Evolutionary conservation across 2,888 invertebrate genomes (phyloP).

Genomic region (Amphipyra tragopoginis): DNA sequence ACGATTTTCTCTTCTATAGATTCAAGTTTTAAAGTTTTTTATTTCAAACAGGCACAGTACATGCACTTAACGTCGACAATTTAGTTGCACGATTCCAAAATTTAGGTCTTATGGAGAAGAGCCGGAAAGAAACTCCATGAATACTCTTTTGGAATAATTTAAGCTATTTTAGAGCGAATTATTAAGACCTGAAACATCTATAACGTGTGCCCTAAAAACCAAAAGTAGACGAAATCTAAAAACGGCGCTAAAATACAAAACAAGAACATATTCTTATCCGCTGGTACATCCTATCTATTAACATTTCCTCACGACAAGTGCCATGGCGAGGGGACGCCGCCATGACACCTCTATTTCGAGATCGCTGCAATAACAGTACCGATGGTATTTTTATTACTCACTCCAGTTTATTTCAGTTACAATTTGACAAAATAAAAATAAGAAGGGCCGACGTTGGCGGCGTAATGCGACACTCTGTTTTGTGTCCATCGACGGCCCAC

Average conservation of each 20-base stretch:
- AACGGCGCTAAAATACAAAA: conserved; percentile 43
- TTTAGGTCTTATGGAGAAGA: too few relatives aligned
- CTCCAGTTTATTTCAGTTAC: conserved; percentile 89
- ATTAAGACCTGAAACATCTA: not conserved
- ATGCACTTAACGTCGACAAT: too few relatives aligned
- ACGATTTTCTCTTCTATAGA: too few relatives aligned
- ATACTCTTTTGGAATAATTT: too few relatives aligned
- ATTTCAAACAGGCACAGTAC: too few relatives aligned
- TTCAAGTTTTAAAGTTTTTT: too few relatives aligned
- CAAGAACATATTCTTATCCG: conserved; percentile 53
- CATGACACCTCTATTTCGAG: conserved; percentile 80
- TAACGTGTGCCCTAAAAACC: conserved; percentile 17
- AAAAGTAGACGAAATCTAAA: conserved; percentile 29
- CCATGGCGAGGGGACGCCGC: conserved; percentile 66
- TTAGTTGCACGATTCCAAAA: too few relatives aligned
- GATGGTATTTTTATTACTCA: conserved; percentile 88
- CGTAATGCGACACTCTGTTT: conserved; percentile 75
- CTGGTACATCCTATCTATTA: conserved; percentile 61
- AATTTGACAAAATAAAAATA: conserved; percentile 90
- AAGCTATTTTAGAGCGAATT: too few relatives aligned
- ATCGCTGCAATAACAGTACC: conserved; percentile 86
- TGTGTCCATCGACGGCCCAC: conserved; percentile 62
- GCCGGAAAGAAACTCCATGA: too few relatives aligned
- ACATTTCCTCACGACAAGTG: conserved; percentile 63
- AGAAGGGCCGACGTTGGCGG: conserved; percentile 75